These are phyloP conservation scores for Erpornis zantholeuca DNA, from an alignment of 2,113 vertebrate species.

Conservation along the genomic window DNA sequence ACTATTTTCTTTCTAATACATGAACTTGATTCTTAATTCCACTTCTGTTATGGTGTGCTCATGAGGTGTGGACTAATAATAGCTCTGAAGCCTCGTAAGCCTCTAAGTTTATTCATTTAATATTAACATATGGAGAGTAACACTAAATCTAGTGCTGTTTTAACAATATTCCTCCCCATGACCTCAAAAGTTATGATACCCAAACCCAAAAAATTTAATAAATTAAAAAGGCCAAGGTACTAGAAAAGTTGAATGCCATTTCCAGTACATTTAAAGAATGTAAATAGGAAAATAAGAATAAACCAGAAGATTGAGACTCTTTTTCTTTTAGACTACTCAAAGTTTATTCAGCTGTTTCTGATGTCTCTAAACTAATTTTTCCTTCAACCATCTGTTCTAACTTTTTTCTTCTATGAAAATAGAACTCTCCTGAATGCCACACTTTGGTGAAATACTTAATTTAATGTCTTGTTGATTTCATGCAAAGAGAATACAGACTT, in stretches of 20 bases:
- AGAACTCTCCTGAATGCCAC: conserved; percentile 56
- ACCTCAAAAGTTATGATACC: neutral
- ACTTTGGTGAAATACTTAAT: conserved; percentile 72
- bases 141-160: neutral
- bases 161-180: neutral
- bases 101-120: neutral
- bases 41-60: neutral
- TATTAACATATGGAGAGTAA: neutral
- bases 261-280: conserved; percentile 37
- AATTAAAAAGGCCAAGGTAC: neutral
- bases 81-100: neutral
- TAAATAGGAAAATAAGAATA: conserved; percentile 53
- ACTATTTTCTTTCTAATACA: neutral
- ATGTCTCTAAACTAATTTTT: conserved; percentile 71
- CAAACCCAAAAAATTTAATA: neutral
- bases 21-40: neutral
- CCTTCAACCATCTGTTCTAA: conserved; percentile 74
- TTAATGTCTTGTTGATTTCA: conserved; percentile 71
- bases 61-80: neutral
- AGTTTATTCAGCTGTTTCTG: conserved; percentile 81
- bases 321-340: conserved; percentile 61
- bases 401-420: conserved; percentile 65
- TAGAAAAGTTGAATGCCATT: neutral
- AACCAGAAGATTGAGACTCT: conserved; percentile 40
- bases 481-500: conserved; percentile 55